These are phyloP conservation scores for Podiceps cristatus DNA, from an alignment of 2,113 vertebrate species.

Conservation along the genomic window DNA sequence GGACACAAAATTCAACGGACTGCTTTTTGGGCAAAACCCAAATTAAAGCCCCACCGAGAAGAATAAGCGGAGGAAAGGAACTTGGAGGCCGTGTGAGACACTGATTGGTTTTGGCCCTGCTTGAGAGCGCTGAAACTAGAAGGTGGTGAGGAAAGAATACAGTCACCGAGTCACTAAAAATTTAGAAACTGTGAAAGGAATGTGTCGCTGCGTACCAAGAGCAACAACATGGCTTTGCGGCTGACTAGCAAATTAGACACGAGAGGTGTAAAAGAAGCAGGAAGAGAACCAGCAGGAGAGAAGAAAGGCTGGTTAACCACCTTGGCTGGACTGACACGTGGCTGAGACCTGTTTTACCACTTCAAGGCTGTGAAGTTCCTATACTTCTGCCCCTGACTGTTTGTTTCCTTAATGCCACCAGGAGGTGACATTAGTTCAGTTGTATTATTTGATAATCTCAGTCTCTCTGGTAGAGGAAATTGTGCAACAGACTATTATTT, in stretches of 20 bases:
- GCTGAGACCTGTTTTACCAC: not conserved
- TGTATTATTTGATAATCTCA: not conserved
- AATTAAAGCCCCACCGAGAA: conserved; percentile 13
- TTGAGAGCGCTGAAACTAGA: not conserved
- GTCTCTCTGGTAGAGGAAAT: not conserved
- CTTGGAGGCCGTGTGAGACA: not conserved
- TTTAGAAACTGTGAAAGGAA: conserved; percentile 8
- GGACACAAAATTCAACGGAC: conserved; percentile 9
- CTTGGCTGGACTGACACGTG: accelerated
- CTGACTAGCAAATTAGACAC: not conserved
- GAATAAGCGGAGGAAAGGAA: conserved; percentile 28
- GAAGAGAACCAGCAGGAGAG: not conserved
- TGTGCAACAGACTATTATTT: not conserved
- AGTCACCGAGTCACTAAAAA: not conserved
- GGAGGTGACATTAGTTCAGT: not conserved
- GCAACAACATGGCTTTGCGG: not conserved
- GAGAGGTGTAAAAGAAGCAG: not conserved
- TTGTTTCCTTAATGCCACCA: not conserved
- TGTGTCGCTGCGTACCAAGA: not conserved
- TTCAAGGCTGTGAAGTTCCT: not conserved
- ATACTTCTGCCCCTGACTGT: not conserved
- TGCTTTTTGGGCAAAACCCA: conserved; percentile 29
- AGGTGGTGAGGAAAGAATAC: conserved; percentile 11
- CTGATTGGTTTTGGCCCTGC: conserved; percentile 8
- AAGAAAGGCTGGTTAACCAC: not conserved